Evolutionary conservation across 2,888 invertebrate species (phyloP).

Genomic region (Trichopria drosophilae): DNA sequence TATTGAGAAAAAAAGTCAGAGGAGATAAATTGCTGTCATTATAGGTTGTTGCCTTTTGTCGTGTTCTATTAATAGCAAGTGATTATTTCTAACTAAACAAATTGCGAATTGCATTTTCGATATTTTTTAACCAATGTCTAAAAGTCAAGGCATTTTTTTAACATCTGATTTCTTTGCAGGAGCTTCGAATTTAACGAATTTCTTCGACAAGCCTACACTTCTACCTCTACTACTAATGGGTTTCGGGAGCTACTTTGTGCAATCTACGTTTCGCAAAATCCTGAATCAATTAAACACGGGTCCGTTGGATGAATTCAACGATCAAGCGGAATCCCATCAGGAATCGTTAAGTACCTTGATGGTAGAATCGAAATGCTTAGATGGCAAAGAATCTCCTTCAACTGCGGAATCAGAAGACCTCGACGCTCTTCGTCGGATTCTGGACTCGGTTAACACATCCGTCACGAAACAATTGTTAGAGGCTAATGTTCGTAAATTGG

Average conservation of each 20-base stretch:
- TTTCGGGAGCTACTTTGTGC: slow-evolving; percentile 51
- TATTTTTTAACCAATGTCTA: slow-evolving; percentile 3
- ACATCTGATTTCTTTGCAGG: not conserved
- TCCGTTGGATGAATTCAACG: slow-evolving; percentile 44
- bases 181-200: slow-evolving; percentile 40
- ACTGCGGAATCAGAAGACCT: slow-evolving; percentile 60
- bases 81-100: no score
- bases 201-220: slow-evolving; percentile 54
- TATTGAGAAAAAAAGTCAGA: no score
- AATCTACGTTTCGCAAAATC: slow-evolving; percentile 65
- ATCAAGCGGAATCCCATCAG: slow-evolving; percentile 4
- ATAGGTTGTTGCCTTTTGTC: no score
- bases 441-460: slow-evolving; percentile 75
- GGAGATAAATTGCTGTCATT: no score
- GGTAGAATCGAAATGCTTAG: no score
- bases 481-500: slow-evolving; percentile 69
- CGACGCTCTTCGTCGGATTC: slow-evolving; percentile 70
- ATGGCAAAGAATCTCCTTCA: slow-evolving; percentile 54
- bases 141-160: slow-evolving; percentile 4
- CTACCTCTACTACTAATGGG: slow-evolving; percentile 53
- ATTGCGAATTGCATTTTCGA: no score
- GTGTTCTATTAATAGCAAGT: no score
- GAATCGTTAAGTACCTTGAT: slow-evolving; percentile 68
- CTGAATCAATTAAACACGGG: slow-evolving; percentile 66
- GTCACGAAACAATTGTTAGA: slow-evolving; percentile 75